Conservation (phyloP, 2,113 vertebrate species). For the Heterocephalus glaber region DNA sequence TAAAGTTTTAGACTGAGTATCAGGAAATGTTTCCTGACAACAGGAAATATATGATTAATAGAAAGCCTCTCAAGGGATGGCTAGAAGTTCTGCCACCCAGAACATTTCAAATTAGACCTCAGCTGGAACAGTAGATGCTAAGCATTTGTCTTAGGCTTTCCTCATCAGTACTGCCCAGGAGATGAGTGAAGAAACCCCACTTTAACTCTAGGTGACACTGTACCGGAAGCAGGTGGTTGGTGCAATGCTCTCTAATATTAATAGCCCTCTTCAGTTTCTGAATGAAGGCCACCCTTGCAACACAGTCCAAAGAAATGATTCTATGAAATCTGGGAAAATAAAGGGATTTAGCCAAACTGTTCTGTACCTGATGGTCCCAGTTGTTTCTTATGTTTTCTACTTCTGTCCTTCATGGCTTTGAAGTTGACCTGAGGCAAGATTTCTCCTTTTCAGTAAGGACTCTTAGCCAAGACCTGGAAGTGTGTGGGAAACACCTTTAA, state of each 20-base stretch:
- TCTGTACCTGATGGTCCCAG: background rate
- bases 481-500: too few relatives aligned
- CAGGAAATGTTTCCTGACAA: constrained; percentile 67
- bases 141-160: background rate
- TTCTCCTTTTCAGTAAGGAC: background rate
- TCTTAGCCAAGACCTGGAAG: background rate
- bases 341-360: background rate
- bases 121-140: background rate
- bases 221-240: background rate
- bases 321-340: background rate
- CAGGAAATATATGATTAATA: constrained; percentile 63
- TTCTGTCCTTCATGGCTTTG: background rate
- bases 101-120: constrained; percentile 29
- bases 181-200: accelerated
- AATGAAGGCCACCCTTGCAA: background rate
- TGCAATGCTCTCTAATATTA: background rate
- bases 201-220: background rate
- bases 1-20: constrained; percentile 55
- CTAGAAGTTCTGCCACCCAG: background rate
- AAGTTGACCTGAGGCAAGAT: background rate
- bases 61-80: background rate
- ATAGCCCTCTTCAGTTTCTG: background rate
- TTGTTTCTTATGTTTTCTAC: background rate
- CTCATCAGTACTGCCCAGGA: background rate
- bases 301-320: background rate